Conservation (phyloP, 2,797 vertebrate species). For the Peromyscus melanophrys region DNA sequence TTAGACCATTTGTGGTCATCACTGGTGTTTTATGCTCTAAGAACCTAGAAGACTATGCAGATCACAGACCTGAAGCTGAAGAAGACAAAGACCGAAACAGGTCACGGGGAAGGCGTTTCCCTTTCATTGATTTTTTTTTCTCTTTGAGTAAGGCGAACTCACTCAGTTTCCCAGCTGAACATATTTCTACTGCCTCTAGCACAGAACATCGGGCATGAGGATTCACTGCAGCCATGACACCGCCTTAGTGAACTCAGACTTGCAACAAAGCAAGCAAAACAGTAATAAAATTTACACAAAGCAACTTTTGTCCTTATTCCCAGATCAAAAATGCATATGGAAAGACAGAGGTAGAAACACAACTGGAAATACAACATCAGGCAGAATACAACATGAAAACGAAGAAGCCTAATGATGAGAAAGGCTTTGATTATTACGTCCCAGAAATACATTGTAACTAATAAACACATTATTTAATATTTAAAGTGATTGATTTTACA, state of each 20-base stretch:
- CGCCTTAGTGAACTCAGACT: neutral
- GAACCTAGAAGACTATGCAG: neutral
- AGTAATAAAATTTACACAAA: neutral
- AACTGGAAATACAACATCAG: neutral
- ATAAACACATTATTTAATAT: slow-evolving; percentile 37
- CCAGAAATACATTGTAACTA: neutral
- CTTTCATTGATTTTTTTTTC: neutral
- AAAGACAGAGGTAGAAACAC: neutral
- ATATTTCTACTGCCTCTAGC: slow-evolving; percentile 46
- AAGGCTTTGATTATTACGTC: neutral
- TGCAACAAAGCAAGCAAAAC: neutral
- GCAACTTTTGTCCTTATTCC: neutral
- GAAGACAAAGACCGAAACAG: neutral
- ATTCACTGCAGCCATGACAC: neutral
- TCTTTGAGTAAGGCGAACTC: slow-evolving; percentile 42
- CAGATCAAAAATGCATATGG: slow-evolving; percentile 26
- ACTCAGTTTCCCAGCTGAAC: slow-evolving; percentile 31
- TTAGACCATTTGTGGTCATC: neutral
- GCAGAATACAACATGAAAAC: neutral
- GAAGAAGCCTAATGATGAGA: neutral
- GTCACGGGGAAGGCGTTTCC: neutral
- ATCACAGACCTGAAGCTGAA: neutral
- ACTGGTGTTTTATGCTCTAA: neutral
- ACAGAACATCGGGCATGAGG: neutral
- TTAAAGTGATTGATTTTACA: slow-evolving; percentile 4